Evolutionary conservation across 2,888 invertebrate species (phyloP).

Genomic region (Drosophila siamana): DNA sequence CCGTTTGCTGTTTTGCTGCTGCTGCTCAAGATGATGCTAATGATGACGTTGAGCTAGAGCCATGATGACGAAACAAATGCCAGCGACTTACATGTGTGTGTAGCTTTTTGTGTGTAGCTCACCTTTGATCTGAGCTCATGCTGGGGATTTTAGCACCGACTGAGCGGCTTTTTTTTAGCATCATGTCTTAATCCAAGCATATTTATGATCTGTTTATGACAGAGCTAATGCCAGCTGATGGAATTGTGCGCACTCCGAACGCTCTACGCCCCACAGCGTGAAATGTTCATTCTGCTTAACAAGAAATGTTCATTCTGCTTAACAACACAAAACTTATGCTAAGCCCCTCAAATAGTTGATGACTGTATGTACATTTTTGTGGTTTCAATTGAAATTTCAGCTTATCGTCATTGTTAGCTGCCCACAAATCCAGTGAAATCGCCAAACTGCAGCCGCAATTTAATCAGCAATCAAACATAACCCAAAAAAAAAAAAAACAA

Average conservation of each 20-base stretch:
- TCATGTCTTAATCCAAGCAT: slow-evolving; percentile 40
- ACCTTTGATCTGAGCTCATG: slow-evolving; percentile 60
- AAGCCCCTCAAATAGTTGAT: no score
- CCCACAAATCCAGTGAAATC: slow-evolving; percentile 38
- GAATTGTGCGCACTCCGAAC: neutral
- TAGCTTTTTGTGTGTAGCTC: slow-evolving; percentile 20
- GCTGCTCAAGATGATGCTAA: slow-evolving; percentile 27
- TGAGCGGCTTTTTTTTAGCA: slow-evolving; percentile 46
- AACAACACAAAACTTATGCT: no score
- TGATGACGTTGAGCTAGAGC: slow-evolving; percentile 7
- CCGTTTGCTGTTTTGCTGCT: no score
- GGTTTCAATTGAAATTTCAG: neutral
- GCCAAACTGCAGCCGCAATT: slow-evolving; percentile 27
- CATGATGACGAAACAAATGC: slow-evolving; percentile 63
- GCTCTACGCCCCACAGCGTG: neutral
- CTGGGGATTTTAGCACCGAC: slow-evolving; percentile 64
- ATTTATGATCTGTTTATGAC: slow-evolving; percentile 68
- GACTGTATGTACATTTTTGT: no score
- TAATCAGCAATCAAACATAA: slow-evolving; percentile 7
- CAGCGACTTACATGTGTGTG: slow-evolving; percentile 20
- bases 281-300: no score
- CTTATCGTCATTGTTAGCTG: slow-evolving; percentile 39
- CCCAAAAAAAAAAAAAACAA: neutral
- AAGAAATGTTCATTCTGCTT: no score
- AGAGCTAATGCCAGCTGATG: slow-evolving; percentile 39